Percentiles rank a stretch among this genome's conserved stretches.
These are phyloP conservation scores for Megalonaias nervosa DNA, from an alignment of 1,140 invertebrate genomes.

Conservation along the genomic window DNA sequence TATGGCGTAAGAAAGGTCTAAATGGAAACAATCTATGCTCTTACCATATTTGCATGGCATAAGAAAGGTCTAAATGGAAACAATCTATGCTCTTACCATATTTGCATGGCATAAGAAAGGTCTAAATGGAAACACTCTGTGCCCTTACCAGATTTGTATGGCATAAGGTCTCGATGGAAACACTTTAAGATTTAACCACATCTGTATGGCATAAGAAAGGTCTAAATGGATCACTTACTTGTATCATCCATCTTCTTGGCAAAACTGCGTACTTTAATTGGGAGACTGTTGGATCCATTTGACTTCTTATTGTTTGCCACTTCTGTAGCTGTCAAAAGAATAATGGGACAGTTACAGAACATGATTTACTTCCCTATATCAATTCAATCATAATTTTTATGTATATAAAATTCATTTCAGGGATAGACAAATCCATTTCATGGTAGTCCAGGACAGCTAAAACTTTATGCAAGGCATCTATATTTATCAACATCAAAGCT, in stretches of 20 bases:
- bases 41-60: too few relatives aligned
- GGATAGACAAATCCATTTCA: neutral
- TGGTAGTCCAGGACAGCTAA: neutral
- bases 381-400: neutral
- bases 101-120: neutral
- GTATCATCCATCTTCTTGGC: conserved; percentile 97
- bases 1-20: neutral
- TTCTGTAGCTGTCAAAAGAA: conserved; percentile 78
- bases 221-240: conserved; percentile 76
- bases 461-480: too few relatives aligned
- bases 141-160: too few relatives aligned
- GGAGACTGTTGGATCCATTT: conserved; percentile 86
- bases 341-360: neutral
- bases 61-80: conserved; percentile 10
- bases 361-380: neutral
- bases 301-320: conserved; percentile 92
- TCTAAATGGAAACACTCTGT: conserved; percentile 2
- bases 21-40: conserved; percentile 1
- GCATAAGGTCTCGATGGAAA: neutral
- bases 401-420: neutral
- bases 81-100: too few relatives aligned
- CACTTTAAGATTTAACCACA: too few relatives aligned
- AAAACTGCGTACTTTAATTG: conserved; percentile 93
- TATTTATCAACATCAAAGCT: too few relatives aligned
- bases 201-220: neutral